phyloP scores from a whole-genome alignment of 2,797 vertebrate genomes.

The Buphagus erythrorhynchus region DNA sequence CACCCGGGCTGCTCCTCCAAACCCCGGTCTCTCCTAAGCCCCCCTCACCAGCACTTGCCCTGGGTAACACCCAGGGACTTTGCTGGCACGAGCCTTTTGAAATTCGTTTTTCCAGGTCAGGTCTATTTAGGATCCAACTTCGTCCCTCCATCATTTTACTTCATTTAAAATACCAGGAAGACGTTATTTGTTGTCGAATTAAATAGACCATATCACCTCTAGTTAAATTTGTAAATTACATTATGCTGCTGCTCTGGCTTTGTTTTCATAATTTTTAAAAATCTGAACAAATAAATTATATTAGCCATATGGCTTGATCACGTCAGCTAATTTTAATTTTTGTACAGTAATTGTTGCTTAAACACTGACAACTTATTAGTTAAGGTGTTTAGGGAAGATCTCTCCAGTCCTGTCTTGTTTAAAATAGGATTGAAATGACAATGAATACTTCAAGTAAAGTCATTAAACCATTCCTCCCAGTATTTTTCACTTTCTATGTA shows the following conservation, averaged over 20 bases:
- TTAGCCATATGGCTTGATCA: conserved; percentile 76
- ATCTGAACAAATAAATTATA: conserved; percentile 73
- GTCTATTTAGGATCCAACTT: neutral
- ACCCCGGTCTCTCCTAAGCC: fast-evolving
- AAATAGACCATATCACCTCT: conserved; percentile 46
- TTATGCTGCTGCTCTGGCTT: conserved; percentile 47
- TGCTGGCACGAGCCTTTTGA: neutral
- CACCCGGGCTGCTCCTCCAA: neutral
- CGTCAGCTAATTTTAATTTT: conserved; percentile 72
- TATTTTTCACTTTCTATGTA: neutral
- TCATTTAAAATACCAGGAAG: conserved; percentile 9
- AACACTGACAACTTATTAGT: conserved; percentile 71
- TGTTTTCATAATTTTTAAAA: conserved; percentile 64
- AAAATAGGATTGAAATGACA: conserved; percentile 66
- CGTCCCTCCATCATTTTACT: neutral
- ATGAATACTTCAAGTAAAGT: conserved; percentile 32
- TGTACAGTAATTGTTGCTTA: conserved; percentile 71
- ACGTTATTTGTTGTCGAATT: conserved; percentile 26
- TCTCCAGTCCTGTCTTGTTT: conserved; percentile 24
- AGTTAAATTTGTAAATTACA: conserved; percentile 65
- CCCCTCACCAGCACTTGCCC: neutral
- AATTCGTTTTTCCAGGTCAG: neutral
- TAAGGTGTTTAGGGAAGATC: conserved; percentile 69
- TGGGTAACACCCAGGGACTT: neutral
- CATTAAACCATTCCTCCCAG: neutral